Evolutionary conservation across 1,140 invertebrate genomes (phyloP).

Genomic region (Hypothenemus hampei): DNA sequence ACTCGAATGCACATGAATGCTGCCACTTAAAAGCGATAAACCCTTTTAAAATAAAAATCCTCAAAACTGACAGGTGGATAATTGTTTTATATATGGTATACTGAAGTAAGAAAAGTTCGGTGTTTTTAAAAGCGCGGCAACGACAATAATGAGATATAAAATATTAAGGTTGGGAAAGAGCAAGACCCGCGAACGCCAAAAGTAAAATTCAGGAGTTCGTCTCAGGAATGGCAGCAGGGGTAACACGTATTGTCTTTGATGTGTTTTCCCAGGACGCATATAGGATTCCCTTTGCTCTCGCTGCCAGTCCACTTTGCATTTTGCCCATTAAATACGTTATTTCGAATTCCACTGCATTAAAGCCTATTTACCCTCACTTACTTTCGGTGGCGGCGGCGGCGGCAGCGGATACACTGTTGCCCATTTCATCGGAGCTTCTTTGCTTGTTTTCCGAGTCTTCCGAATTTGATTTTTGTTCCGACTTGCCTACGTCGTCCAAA

Average conservation of each 20-base stretch:
- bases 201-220: slow-evolving; percentile 27
- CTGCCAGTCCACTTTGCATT: slow-evolving; percentile 26
- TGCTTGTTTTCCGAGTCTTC: slow-evolving; percentile 47
- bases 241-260: slow-evolving; percentile 30
- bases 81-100: no score
- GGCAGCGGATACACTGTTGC: no score
- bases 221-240: slow-evolving; percentile 12
- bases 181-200: slow-evolving; percentile 11
- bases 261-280: slow-evolving; percentile 27
- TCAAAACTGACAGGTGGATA: no score
- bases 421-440: slow-evolving; percentile 30
- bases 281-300: slow-evolving; percentile 26
- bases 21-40: slow-evolving; percentile 19
- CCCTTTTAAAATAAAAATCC: no score
- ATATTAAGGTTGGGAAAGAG: slow-evolving; percentile 16
- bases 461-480: slow-evolving; percentile 59
- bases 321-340: slow-evolving; percentile 25
- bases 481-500: slow-evolving; percentile 65
- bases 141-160: slow-evolving; percentile 23
- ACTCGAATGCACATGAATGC: slow-evolving; percentile 16
- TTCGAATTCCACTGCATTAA: slow-evolving; percentile 23
- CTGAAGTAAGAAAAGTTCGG: no score
- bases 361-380: slow-evolving; percentile 8
- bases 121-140: slow-evolving; percentile 3
- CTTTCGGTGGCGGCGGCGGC: slow-evolving; percentile 3